Percentiles rank a stretch among this genome's conserved stretches.
Conservation (phyloP, 2,113 vertebrate genomes). For the Conger conger region DNA sequence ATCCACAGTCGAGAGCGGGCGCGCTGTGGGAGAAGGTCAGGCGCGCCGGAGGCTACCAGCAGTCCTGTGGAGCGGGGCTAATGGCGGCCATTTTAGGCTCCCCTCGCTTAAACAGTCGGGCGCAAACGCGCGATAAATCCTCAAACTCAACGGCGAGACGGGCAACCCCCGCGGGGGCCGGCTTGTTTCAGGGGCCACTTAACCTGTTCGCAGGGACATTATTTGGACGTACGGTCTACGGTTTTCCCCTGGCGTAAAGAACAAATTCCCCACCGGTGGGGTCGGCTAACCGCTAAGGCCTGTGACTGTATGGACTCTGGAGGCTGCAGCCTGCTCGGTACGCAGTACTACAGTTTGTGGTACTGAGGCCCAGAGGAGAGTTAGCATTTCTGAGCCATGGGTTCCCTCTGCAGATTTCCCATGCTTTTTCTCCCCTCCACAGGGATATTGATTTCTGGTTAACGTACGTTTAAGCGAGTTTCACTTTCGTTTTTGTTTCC, state of each 20-base stretch:
- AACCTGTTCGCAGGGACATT: neutral
- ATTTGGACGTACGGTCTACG: neutral
- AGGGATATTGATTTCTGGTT: no score
- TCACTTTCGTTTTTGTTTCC: no score
- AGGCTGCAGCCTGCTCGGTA: neutral
- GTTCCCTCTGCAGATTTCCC: no score
- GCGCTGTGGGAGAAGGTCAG: neutral
- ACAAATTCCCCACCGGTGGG: neutral
- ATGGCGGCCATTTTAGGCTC: neutral
- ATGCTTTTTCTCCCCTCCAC: no score
- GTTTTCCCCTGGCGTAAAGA: neutral
- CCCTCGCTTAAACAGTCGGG: neutral
- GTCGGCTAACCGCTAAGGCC: neutral
- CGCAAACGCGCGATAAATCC: neutral
- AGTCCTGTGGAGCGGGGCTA: neutral
- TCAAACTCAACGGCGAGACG: neutral
- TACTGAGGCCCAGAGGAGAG: no score
- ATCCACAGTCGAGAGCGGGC: neutral
- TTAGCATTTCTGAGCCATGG: no score
- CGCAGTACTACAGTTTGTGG: no score
- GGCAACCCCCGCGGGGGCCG: neutral
- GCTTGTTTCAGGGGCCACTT: neutral
- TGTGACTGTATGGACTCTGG: slow-evolving; percentile 19
- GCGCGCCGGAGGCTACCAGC: neutral
- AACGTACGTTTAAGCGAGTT: no score